Percentiles rank a stretch among this genome's conserved stretches.
Conservation (phyloP, 2,888 invertebrate species). For the Epiblema foenella region DNA sequence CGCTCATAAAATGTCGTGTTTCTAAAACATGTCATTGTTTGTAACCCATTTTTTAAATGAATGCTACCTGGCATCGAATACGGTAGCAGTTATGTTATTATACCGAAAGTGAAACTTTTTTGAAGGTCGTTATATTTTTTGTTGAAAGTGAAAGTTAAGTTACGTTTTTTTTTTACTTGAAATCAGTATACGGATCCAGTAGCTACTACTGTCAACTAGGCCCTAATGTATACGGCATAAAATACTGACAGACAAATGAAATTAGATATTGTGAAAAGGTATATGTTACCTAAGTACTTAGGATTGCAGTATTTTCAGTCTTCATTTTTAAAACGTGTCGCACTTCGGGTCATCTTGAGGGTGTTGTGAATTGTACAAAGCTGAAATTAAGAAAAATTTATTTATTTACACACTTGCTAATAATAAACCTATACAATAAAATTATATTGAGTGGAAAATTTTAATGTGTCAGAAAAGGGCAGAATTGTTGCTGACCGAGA, state of each 20-base stretch:
- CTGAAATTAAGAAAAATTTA: background rate
- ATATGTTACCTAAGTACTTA: too few species aligned
- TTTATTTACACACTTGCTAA: background rate
- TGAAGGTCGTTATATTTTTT: constrained; percentile 60
- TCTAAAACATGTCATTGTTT: constrained; percentile 30
- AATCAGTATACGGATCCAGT: background rate
- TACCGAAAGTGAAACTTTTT: constrained; percentile 67
- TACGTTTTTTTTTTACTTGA: constrained; percentile 1
- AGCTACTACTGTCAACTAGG: background rate
- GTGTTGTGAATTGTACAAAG: background rate
- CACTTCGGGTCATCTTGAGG: background rate
- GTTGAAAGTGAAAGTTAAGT: constrained; percentile 72
- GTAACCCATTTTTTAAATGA: constrained; percentile 52
- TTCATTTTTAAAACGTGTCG: background rate
- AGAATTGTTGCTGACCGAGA: background rate
- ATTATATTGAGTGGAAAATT: background rate
- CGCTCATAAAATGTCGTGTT: constrained; percentile 14
- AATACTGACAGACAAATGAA: background rate
- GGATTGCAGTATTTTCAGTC: background rate
- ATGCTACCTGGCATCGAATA: constrained; percentile 45
- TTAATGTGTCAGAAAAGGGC: background rate
- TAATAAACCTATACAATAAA: background rate
- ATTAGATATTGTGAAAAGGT: too few species aligned
- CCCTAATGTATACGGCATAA: too few species aligned
- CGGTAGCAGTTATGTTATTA: constrained; percentile 57